phyloP scores from a whole-genome alignment of 2,113 vertebrate species.

The Thoracochromis brauschi region DNA sequence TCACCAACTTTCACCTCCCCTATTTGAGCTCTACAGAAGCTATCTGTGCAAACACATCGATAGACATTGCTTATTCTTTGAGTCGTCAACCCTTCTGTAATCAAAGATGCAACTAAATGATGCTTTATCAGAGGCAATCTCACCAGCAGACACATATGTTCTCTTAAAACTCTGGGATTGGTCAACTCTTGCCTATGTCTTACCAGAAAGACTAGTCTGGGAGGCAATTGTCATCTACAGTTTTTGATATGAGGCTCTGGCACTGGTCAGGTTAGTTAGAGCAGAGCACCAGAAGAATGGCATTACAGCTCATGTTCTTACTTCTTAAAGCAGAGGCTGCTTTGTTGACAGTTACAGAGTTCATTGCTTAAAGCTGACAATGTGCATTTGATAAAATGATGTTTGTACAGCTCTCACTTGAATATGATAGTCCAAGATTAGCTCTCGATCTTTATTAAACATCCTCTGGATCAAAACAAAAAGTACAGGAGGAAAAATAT shows the following conservation, averaged over 20 bases:
- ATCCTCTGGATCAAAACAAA: background rate
- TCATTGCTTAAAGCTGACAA: background rate
- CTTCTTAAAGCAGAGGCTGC: background rate
- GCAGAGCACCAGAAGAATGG: background rate
- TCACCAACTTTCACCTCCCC: background rate
- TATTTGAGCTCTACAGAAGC: background rate
- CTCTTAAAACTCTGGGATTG: background rate
- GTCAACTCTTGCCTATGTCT: background rate
- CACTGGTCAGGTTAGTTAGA: background rate
- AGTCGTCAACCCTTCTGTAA: background rate
- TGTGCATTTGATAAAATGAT: background rate
- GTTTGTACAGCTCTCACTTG: background rate
- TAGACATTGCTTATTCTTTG: background rate
- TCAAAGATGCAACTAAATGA: background rate
- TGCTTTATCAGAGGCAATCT: background rate
- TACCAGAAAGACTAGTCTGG: background rate
- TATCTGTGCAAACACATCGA: background rate
- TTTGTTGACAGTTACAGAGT: background rate
- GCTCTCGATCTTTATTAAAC: background rate
- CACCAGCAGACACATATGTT: background rate
- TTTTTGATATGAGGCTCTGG: background rate
- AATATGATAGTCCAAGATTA: background rate
- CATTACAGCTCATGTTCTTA: background rate
- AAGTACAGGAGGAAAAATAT: background rate
- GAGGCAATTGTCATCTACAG: background rate